Base-by-base conservation (phyloP, 2,113 vertebrate species). In the Phylloscopus trochilus region DNA sequence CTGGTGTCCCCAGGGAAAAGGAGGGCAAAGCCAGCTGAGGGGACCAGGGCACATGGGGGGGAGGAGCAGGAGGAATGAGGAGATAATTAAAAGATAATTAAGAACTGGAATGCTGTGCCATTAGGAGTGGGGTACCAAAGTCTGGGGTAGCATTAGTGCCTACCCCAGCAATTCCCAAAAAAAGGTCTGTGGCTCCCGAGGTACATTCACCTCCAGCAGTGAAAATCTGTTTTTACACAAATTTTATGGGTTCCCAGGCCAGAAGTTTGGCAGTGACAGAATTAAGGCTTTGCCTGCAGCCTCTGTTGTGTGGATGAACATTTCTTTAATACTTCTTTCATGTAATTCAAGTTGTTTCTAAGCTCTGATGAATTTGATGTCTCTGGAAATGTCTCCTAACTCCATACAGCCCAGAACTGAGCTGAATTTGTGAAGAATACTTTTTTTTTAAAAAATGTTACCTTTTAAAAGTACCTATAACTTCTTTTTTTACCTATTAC, bases 151-250 rank as follows among this genome's bases (percentile, higher is more conserved):
- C 69, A 22, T 66, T 49, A 33, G 3, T 44, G 39, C 43, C n/a
- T 12, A 21, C 20, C 28, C 79, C 47, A 70, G 9, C 31, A 46
- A 28, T 46, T 79, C n/a, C 69, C 56, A 3, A 5, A 27, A 5
- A 70, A 84, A 24, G 2, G 3, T 21, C 43, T 82, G 37, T 1
- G 7, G 12, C 60, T 81, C n/a, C 31, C 1, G 3, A 60, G 37
- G 64, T 41, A 24, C 0, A 0, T 44, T 90, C 41, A 19, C 9
- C n/a, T 6, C 17, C n/a, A 24, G 49, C 3, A 60, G 15, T 9
- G 21, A 75, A 94, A 41, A 27, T 43, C 35, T 43, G 10, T 20
- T 69, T 69, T 69, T 63, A 53, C 8, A 43, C 3, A 2, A 47
- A 60, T 55, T 41, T 43, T 43, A 0, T 19, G 49, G 44, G 35